Base-by-base conservation (phyloP, 1,140 invertebrate genomes). In the Ooceraea biroi region DNA sequence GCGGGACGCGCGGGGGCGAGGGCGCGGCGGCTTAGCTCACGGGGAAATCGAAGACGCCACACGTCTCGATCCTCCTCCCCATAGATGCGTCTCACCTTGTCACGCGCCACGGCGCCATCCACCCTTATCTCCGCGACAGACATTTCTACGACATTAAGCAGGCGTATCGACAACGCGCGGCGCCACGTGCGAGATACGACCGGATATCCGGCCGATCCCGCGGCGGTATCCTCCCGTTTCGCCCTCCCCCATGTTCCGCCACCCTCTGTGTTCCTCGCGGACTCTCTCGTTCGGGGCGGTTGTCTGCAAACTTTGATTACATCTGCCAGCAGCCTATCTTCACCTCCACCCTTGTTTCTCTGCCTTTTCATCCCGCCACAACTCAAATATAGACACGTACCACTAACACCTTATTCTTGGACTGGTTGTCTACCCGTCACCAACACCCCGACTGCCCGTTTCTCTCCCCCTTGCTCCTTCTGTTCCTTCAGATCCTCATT, bases 301-400 rank as follows among this genome's bases (percentile, higher is more conserved):
- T 63, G 89, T 90, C 88, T 90, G 86, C 89, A 89, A 90, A 90
- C 88, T 90, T 90, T 90, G 89, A 90, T 90, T 90, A 89, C 88
- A 90, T 90, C 89, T 89, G 73, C 88, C 86, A 78, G 66, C 78
- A 85, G 78, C 57, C 88, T 85, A 69, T 27, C 57, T 50, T 27
- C 22, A 44, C 30, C 19, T 22, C 22, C 48, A 11, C 19, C 52
- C 52, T 58, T 50, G 36, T 66, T 12, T 3, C 41, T 25, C 36
- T 19, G 17, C 19, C 60, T 19, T 52, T 58, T 63, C 77, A 83
- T 61, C 17, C 78, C 66, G 50, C 55, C 58, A n/a, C 36, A 22
- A 55, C 61, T 73, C 84, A 84, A 80, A 88, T 88, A 89, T 86
- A 89, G 77, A 88, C 65, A 63, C 78, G 74, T 60, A 30, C 55